Conservation (phyloP, 2,797 vertebrate species). For the Podargus strigoides region DNA sequence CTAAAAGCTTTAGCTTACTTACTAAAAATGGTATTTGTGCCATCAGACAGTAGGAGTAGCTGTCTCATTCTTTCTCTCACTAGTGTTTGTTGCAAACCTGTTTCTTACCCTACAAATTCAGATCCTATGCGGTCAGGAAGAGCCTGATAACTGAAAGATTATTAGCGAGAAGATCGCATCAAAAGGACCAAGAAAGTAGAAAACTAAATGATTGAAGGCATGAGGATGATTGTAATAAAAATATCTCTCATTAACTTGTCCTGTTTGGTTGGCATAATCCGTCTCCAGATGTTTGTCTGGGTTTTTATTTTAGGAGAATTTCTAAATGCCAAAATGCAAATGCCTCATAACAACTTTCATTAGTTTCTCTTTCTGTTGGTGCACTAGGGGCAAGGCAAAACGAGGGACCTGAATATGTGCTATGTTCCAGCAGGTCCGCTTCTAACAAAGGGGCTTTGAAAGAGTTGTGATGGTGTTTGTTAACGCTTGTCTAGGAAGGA, state of each 20-base stretch:
- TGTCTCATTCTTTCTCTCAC: background rate
- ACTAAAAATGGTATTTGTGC: background rate
- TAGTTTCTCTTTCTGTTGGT: background rate
- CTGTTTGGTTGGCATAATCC: background rate
- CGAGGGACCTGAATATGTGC: fast-evolving
- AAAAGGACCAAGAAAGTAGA: background rate
- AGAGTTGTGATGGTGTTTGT: background rate
- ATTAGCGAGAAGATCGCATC: background rate
- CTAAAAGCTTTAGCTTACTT: background rate
- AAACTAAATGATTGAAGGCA: background rate
- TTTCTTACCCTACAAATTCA: background rate
- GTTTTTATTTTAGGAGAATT: background rate
- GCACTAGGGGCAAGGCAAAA: background rate
- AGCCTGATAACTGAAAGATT: background rate
- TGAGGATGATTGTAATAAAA: background rate
- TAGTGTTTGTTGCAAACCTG: background rate
- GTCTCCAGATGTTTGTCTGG: background rate
- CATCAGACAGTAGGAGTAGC: background rate
- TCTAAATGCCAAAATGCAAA: background rate
- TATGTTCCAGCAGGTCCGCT: background rate
- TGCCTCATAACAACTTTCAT: background rate
- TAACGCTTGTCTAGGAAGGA: background rate
- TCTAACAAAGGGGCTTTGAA: background rate
- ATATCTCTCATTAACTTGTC: background rate
- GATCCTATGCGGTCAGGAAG: background rate